These are phyloP conservation scores for Passer montanus DNA, from an alignment of 2,113 vertebrate species.

Conservation along the genomic window DNA sequence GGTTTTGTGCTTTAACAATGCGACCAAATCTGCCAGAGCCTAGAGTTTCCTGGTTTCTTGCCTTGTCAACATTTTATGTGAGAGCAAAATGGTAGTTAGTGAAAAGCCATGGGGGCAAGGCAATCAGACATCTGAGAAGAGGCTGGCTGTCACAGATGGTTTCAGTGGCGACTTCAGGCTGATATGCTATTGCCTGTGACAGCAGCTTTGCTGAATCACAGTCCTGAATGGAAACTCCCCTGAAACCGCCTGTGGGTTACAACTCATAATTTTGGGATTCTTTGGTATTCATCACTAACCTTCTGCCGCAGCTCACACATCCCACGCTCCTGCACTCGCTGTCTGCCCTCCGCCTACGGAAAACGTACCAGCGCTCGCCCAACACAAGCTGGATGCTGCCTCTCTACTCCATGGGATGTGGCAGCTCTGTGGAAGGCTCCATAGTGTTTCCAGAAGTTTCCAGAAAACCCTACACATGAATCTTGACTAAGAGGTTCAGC, in stretches of 20 bases:
- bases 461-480: background rate
- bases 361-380: fast-evolving
- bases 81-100: conserved; percentile 2
- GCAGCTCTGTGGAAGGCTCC: background rate
- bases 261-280: conserved; percentile 66
- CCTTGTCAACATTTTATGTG: background rate
- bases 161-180: conserved; percentile 14
- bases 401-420: background rate
- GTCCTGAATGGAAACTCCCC: conserved; percentile 62
- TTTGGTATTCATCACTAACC: conserved; percentile 61
- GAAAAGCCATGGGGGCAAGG: background rate
- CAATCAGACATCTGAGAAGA: background rate
- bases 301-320: conserved; percentile 1
- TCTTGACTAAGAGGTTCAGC: background rate
- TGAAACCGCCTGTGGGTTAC: conserved; percentile 58
- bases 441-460: background rate
- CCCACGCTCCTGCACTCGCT: fast-evolving
- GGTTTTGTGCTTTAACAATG: background rate
- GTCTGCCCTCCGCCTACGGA: conserved; percentile 4
- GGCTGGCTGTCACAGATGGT: background rate
- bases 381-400: background rate
- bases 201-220: conserved; percentile 55
- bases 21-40: background rate
- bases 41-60: background rate
- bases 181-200: background rate